Percentiles rank a stretch among this genome's conserved stretches.
Conservation (phyloP, 2,797 vertebrate genomes). For the Phrynocephalus forsythii region DNA sequence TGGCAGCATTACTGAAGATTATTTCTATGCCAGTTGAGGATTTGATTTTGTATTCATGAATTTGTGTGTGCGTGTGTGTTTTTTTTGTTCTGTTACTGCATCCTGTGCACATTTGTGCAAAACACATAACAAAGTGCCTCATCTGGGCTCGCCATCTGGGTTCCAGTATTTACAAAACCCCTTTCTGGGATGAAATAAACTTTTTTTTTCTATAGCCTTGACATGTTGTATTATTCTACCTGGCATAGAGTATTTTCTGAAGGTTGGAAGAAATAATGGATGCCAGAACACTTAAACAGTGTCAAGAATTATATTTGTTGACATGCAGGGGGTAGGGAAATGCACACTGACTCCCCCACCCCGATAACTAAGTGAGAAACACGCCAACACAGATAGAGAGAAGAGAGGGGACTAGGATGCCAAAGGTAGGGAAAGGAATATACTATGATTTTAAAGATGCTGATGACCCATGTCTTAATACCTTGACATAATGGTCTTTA, state of each 20-base stretch:
- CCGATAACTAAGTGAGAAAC: neutral
- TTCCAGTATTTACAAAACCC: conserved; percentile 20
- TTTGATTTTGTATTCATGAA: conserved; percentile 27
- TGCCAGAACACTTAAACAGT: neutral
- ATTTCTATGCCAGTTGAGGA: conserved; percentile 27
- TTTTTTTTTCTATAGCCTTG: too few relatives aligned
- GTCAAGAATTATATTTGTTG: neutral
- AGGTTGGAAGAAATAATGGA: neutral
- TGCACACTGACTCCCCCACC: neutral
- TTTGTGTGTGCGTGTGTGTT: neutral
- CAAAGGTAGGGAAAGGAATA: neutral
- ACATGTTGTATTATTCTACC: neutral
- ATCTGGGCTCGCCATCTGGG: conserved; percentile 7
- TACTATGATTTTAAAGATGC: neutral
- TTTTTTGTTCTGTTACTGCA: conserved; percentile 15
- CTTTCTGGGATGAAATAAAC: conserved; percentile 25
- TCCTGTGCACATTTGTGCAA: conserved; percentile 23
- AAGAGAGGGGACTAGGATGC: neutral
- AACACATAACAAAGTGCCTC: conserved; percentile 32
- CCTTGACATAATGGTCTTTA: conserved; percentile 98
- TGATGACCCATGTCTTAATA: conserved; percentile 56
- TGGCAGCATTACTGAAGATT: neutral
- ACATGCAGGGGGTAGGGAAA: neutral
- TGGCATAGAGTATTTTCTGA: neutral
- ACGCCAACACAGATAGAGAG: neutral